phyloP scores from a whole-genome alignment of 2,888 invertebrate genomes.

The Julus scanicus region DNA sequence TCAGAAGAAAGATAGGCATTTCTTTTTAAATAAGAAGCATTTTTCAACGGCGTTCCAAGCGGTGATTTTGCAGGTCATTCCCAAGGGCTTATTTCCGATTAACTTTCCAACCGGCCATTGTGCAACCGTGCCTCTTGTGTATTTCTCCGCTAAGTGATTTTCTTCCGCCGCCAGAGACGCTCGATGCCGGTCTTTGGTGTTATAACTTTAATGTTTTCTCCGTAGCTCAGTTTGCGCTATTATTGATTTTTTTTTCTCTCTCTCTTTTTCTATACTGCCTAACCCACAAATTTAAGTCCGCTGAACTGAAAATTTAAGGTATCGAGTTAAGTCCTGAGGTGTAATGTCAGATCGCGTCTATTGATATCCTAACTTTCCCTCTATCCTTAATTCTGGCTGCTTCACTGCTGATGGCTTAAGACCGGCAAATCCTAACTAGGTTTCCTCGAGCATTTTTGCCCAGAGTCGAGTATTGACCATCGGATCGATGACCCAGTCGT shows the following conservation, averaged over 20 bases:
- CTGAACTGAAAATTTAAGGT: conserved; percentile 42
- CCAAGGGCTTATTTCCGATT: conserved; percentile 30
- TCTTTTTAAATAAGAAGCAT: not conserved
- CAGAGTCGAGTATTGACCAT: not conserved
- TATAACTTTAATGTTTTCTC: conserved; percentile 36
- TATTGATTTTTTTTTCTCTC: not conserved
- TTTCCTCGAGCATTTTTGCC: not conserved
- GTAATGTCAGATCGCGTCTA: conserved; percentile 22
- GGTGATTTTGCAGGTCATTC: not conserved
- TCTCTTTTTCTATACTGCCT: not conserved
- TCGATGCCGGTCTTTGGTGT: not conserved
- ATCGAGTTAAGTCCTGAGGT: conserved; percentile 42
- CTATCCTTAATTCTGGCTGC: not conserved
- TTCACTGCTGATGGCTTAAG: not conserved
- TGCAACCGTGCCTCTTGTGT: not conserved
- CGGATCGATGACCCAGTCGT: not conserved
- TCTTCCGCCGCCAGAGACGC: not conserved
- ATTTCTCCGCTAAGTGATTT: conserved; percentile 20
- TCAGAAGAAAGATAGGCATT: not conserved
- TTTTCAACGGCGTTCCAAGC: not conserved
- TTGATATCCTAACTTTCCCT: not conserved
- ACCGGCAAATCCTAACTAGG: not conserved
- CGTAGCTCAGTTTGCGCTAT: conserved; percentile 30
- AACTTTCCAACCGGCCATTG: conserved; percentile 2
- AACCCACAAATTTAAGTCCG: conserved; percentile 36